Conservation (phyloP, 2,113 vertebrate genomes). For the Erythrolamprus reginae region DNA sequence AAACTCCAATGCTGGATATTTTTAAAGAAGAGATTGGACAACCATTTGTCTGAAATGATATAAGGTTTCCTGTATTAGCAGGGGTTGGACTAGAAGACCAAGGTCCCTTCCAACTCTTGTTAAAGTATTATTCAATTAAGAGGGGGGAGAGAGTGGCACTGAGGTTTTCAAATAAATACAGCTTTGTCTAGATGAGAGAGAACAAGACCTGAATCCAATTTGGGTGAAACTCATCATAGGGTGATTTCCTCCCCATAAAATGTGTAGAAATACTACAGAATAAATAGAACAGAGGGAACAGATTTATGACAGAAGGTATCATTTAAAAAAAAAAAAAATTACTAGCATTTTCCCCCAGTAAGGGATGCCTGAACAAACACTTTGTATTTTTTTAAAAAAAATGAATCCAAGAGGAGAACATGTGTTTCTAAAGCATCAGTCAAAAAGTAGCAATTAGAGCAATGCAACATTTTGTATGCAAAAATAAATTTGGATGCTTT, state of each 20-base stretch:
- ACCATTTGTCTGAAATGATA: background rate
- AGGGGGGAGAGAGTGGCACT: no score
- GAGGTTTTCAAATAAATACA: background rate
- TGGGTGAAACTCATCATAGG: background rate
- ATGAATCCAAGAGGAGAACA: background rate
- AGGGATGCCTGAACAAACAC: background rate
- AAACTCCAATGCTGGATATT: background rate
- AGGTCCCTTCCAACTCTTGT: background rate
- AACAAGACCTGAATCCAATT: background rate
- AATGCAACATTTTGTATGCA: background rate
- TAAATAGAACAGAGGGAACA: background rate
- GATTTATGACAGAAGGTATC: background rate
- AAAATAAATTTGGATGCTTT: background rate
- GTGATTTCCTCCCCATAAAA: background rate
- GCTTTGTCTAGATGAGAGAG: background rate
- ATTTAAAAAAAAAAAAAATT: background rate
- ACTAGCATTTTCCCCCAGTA: background rate
- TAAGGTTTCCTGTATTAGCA: background rate
- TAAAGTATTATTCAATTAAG: background rate
- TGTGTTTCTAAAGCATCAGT: background rate
- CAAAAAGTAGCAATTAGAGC: background rate
- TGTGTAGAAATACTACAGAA: background rate
- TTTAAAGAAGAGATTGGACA: background rate
- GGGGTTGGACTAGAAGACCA: background rate
- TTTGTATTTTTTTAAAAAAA: background rate